phyloP scores from a whole-genome alignment of 92 coral and sea anemone genomes.

The Umimayanthus chanpuru region DNA sequence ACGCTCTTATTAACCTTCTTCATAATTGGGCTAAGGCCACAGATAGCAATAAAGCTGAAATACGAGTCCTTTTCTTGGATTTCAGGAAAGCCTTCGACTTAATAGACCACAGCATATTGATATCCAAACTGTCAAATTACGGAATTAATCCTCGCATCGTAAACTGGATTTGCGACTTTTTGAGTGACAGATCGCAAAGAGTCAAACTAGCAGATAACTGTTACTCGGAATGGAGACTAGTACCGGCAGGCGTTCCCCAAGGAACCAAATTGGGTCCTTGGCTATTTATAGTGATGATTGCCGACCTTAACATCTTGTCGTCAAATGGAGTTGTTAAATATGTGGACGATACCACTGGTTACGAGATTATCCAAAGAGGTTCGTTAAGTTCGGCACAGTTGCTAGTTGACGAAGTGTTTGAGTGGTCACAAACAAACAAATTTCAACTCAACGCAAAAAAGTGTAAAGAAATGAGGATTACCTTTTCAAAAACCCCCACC shows the following conservation, averaged over 20 bases:
- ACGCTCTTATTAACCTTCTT: no score
- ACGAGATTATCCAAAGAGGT: background rate
- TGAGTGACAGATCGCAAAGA: background rate
- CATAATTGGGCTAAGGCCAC: no score
- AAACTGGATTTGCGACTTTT: slow-evolving; percentile 9
- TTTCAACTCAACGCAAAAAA: slow-evolving; percentile 7
- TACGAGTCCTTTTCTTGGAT: no score
- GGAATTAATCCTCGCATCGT: background rate
- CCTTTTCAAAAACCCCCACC: background rate
- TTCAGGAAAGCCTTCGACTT: no score
- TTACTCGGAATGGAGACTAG: slow-evolving; percentile 10
- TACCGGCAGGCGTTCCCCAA: slow-evolving; percentile 16
- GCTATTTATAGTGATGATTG: slow-evolving; percentile 16
- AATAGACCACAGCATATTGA: no score
- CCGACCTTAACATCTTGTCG: background rate
- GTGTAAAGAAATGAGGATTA: slow-evolving; percentile 3
- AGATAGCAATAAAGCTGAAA: no score
- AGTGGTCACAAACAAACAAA: background rate
- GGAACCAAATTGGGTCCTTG: slow-evolving; percentile 23
- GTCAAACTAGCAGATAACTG: background rate
- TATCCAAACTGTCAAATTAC: no score
- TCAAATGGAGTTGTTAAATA: background rate
- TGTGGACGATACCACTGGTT: slow-evolving; percentile 17
- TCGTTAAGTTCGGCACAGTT: background rate
- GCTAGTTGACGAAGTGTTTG: background rate